A percentile compares a stretch with the other conserved stretches of the same genome.
These are phyloP conservation scores for Schlechtendalia chinensis DNA, from an alignment of 1,140 invertebrate genomes.

Conservation along the genomic window DNA sequence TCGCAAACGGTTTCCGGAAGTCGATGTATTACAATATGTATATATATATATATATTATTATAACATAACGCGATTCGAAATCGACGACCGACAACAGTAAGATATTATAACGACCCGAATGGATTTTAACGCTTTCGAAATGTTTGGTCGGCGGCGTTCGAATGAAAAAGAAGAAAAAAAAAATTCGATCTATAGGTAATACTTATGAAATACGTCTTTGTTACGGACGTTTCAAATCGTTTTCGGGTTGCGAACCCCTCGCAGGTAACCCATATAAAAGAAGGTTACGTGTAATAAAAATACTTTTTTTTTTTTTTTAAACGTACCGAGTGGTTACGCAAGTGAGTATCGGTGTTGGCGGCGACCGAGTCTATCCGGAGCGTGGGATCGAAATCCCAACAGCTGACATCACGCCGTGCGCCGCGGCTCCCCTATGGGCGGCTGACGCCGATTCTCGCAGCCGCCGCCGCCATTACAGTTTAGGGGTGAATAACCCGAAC, in stretches of 20 bases:
- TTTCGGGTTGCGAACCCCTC: background rate
- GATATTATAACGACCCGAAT: background rate
- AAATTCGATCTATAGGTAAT: background rate
- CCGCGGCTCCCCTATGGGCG: conserved; percentile 11
- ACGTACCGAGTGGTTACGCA: background rate
- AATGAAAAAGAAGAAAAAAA: background rate
- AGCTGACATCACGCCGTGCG: background rate
- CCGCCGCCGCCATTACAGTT: conserved; percentile 32
- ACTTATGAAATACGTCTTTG: background rate
- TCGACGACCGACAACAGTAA: background rate
- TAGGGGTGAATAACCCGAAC: conserved; percentile 45
- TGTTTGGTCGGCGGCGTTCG: background rate
- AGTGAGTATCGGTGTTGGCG: background rate
- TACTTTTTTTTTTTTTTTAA: no score
- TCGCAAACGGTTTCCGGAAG: conserved; percentile 6
- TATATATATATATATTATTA: no score
- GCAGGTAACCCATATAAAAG: conserved; percentile 17
- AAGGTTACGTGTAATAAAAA: conserved; percentile 6
- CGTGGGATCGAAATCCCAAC: conserved; percentile 40
- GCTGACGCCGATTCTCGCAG: background rate
- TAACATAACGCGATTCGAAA: background rate
- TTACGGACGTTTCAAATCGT: background rate
- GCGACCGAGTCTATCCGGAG: background rate
- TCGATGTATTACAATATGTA: conserved; percentile 1
- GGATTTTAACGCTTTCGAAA: conserved; percentile 1